A percentile compares a stretch with the other conserved stretches of the same genome.
Evolutionary conservation across 2,797 vertebrate genomes (phyloP).

Genomic region (Pantherophis vulpinus): DNA sequence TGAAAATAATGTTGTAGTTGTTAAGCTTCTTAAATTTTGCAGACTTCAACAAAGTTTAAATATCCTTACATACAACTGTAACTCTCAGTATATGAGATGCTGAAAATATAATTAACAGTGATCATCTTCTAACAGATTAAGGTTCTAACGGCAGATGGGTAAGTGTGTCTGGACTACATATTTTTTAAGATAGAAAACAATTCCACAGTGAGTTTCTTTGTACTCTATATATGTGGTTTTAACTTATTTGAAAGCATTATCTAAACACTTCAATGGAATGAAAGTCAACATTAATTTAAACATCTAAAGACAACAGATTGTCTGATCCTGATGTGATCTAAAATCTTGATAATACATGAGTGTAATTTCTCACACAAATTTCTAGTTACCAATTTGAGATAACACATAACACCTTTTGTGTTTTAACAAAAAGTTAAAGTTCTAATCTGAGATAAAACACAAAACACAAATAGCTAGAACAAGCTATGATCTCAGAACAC

Average conservation of each 20-base stretch:
- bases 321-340: not conserved
- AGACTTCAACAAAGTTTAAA: not conserved
- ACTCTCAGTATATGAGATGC: not conserved
- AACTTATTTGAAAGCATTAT: not conserved
- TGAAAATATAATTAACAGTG: not conserved
- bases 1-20: not conserved
- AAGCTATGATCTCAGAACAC: not conserved
- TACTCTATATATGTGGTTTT: not conserved
- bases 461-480: not conserved
- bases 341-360: not conserved
- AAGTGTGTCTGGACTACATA: not conserved
- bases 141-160: not conserved
- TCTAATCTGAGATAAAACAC: not conserved
- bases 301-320: not conserved
- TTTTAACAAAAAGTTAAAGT: not conserved
- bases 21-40: not conserved
- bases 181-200: not conserved
- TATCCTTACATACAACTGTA: not conserved
- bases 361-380: not conserved
- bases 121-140: not conserved
- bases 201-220: not conserved
- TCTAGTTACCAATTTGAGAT: not conserved
- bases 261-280: not conserved
- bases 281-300: not conserved
- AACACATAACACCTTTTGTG: not conserved